Evolutionary conservation across 2,113 vertebrate species (phyloP).

Genomic region (Cathartes aura): DNA sequence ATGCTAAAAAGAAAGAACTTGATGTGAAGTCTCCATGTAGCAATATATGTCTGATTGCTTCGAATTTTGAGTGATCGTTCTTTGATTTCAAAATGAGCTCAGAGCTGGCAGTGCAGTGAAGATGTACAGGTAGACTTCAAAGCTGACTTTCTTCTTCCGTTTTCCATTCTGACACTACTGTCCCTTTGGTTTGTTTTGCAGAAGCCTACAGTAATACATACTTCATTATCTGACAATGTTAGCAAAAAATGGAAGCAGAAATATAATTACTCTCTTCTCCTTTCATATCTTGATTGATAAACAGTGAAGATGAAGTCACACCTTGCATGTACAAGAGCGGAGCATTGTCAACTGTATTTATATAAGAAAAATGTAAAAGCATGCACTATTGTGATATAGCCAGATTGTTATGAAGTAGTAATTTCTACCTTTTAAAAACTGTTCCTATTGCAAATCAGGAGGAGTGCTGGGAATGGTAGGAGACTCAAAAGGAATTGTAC

Average conservation of each 20-base stretch:
- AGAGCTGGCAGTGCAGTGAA: constrained; percentile 46
- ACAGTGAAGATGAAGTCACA: not conserved
- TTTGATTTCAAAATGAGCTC: constrained; percentile 74
- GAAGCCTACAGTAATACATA: constrained; percentile 26
- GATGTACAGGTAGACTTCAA: constrained; percentile 62
- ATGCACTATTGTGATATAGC: not conserved
- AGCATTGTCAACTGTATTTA: not conserved
- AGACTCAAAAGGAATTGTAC: not conserved
- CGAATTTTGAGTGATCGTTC: constrained; percentile 52
- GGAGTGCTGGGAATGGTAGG: not conserved
- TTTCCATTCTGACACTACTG: constrained; percentile 21
- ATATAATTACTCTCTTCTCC: constrained; percentile 14
- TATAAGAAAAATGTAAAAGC: not conserved
- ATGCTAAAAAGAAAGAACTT: constrained; percentile 51
- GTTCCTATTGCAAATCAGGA: not conserved
- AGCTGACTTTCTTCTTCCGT: constrained; percentile 62
- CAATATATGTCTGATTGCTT: constrained; percentile 62
- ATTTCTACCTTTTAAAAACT: not conserved
- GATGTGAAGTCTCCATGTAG: constrained; percentile 67
- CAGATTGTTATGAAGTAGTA: not conserved
- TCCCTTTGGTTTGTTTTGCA: constrained; percentile 51
- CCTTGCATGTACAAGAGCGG: not conserved
- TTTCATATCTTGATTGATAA: not conserved
- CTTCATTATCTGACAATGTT: constrained; percentile 34
- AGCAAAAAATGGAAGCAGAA: constrained; percentile 13